Evolutionary conservation across 53 echinoderm and acorn worm species (phyloP), one percentile per base, ranked within the genome.

Genomic region (Antedon mediterranea): DNA sequence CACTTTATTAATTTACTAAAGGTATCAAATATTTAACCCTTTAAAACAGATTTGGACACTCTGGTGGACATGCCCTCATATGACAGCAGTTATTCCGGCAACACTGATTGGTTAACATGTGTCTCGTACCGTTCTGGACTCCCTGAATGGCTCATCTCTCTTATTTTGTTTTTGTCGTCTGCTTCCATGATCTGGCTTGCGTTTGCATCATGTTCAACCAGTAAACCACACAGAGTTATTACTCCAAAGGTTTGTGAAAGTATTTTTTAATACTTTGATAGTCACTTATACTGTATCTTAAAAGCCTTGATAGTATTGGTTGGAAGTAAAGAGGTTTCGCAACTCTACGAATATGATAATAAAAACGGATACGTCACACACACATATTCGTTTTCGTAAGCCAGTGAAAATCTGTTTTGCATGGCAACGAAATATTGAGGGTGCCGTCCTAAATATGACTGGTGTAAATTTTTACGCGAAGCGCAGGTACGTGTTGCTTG

Each of bases 141-240:
- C 20, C 97, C 97, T 29, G 81, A 92, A 31, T 97, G 97, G 97
- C 74, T 97, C 37, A 80, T 97, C 0, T 88, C 89, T 30, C 76
- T 91, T 71, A 97, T 92, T 4, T 78, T 97, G 75, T 85, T 97
- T 75, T 83, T 97, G 74, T 97, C 97, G 6, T 89, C 92, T 13
- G 79, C 92, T 30, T 92, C 97, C 42, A 86, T 97, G 75, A 84
- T 97, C 34, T 97, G 97, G 97, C 92, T 97, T 79, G 92, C 90
- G 73, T 92, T 89, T 83, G 92, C 89, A 33, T 92, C 97, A 42
- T 89, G 86, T 75, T 89, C 85, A 29, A 97, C 97, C 0, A 90
- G 92, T 13, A 92, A 92, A 11, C 92, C 92, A 31, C 92, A 92
- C 15, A 82, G 88, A 28, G 31, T 97, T 26, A 44, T 80, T 14